Evolutionary conservation across 2,113 vertebrate genomes (phyloP), one percentile per base, ranked within the genome.

Genomic region (Menidia beryllina): DNA sequence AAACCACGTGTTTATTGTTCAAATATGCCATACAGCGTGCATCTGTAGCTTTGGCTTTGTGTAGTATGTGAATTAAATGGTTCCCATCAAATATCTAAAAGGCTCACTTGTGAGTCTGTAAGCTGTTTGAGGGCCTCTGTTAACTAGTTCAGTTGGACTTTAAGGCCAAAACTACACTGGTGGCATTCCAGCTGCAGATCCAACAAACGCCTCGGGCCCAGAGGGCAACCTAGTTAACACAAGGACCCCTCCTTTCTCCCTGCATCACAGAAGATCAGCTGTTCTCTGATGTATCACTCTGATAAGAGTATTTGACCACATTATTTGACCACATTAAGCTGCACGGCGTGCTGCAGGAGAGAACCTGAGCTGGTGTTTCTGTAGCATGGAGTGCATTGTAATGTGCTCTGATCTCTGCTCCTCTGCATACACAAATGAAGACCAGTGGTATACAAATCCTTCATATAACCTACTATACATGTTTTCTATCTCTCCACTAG

Each of bases 401-500:
- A n/a, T 48, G 13, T 20, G 30, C 1, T 39, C 25, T 64, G 21
- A 41, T 54, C 17, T 25, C 24, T 36, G n/a, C n/a, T 26, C 2
- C 23, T 4, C 11, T 55, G 14, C 25, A 58, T 17, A 9, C 30
- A 53, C 17, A 0, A 20, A 60, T 50, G 52, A 4, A 36, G 11
- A 38, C 8, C 26, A 30, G 41, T 0, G 0, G 23, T 15, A 7
- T 12, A 3, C 6, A 17, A 1, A 34, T 27, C 7, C 3, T 51
- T 36, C 2, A 23, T 55, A 30, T 68, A 56, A 71, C 26, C 2
- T 11, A 3, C 36, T 34, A 8, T 55, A 7, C 72, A 12, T 82
- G 27, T 81, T 51, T 76, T 66, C 53, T 82, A 48, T 81, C 20
- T 66, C 74, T 41, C n/a, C n/a, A 20, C 13, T 69, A 99, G 98